Conservation (phyloP, 1,140 invertebrate genomes). For the Maniola jurtina region DNA sequence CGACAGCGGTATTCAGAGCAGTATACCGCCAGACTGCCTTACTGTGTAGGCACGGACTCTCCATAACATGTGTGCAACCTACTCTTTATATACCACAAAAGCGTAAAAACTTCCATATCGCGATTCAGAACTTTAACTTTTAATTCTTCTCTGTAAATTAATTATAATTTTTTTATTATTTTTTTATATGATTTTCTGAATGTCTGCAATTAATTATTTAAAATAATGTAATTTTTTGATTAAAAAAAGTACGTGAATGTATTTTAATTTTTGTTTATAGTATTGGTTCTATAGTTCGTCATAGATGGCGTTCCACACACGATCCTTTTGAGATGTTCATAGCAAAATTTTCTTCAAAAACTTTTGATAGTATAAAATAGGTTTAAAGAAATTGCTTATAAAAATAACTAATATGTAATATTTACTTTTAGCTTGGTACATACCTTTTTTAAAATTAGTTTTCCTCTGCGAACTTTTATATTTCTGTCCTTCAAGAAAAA, state of each 20-base stretch:
- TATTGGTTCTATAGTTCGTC: not conserved
- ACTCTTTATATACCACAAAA: not conserved
- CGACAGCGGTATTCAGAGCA: not conserved
- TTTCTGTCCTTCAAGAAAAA: too few relatives aligned
- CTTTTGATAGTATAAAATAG: too few relatives aligned
- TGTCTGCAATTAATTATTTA: not conserved
- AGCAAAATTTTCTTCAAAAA: too few relatives aligned
- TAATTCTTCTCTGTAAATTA: too few relatives aligned
- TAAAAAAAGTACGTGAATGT: too few relatives aligned
- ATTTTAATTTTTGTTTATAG: not conserved
- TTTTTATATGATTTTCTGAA: not conserved
- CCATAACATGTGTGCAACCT: not conserved
- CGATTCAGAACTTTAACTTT: not conserved
- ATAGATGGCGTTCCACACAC: not conserved
- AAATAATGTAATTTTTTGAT: not conserved
- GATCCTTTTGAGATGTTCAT: too few relatives aligned
- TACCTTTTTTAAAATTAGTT: too few relatives aligned
- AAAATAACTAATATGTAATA: too few relatives aligned
- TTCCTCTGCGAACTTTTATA: too few relatives aligned
- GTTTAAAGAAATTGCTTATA: too few relatives aligned
- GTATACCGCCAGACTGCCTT: not conserved
- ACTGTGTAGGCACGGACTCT: slow-evolving; percentile 1
- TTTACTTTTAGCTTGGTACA: too few relatives aligned
- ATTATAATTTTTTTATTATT: not conserved
- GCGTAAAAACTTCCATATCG: not conserved